These are phyloP conservation scores for Xenentodon cancila DNA, from an alignment of 2,797 vertebrate species.

Conservation along the genomic window DNA sequence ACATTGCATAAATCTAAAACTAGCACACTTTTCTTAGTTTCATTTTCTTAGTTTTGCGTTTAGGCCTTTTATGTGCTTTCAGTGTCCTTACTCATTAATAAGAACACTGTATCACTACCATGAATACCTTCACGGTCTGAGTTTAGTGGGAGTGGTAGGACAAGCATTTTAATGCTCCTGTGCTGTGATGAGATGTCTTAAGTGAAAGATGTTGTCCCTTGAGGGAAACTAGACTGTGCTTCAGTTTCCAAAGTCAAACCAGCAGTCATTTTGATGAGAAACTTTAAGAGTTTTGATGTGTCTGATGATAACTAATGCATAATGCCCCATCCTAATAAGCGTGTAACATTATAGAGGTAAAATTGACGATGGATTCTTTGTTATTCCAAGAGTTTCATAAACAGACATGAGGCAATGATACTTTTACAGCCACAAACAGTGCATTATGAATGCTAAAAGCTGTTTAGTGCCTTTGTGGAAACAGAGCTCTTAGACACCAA, in stretches of 20 bases:
- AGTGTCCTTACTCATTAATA: neutral
- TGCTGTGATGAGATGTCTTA: no score
- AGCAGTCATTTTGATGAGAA: neutral
- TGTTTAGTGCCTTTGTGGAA: slow-evolving; percentile 14
- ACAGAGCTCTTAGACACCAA: slow-evolving; percentile 11
- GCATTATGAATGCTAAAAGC: slow-evolving; percentile 2
- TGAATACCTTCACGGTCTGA: no score
- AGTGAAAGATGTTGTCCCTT: no score
- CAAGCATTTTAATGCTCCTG: no score
- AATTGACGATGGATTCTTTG: no score
- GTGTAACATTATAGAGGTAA: neutral
- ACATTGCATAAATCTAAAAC: neutral
- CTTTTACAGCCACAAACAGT: neutral
- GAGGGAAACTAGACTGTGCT: no score
- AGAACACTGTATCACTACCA: no score
- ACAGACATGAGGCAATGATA: neutral
- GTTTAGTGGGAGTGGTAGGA: no score
- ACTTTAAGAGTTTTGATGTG: neutral
- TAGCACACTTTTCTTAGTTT: no score
- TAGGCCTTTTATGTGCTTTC: neutral
- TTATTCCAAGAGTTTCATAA: neutral
- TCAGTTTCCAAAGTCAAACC: neutral
- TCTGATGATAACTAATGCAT: neutral
- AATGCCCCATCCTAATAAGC: neutral
- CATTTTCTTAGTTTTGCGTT: no score